A percentile compares a stretch with the other conserved stretches of the same genome.
Conservation (phyloP, 2,888 invertebrate species). For the Harpalus rufipes region DNA sequence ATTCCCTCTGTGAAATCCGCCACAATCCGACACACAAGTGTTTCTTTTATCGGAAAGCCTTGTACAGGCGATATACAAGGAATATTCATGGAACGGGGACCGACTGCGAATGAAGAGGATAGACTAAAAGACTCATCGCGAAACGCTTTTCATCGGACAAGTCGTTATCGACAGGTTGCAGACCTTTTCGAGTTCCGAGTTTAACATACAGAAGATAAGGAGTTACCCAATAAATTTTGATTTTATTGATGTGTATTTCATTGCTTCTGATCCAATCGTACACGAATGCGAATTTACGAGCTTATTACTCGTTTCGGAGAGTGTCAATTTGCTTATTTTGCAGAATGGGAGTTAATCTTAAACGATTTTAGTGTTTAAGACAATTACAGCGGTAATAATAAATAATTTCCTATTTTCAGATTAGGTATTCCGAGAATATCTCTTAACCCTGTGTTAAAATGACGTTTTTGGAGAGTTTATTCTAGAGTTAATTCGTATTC, state of each 20-base stretch:
- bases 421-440: too few species aligned
- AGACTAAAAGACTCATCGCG: background rate
- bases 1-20: conserved; percentile 33
- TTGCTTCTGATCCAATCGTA: background rate
- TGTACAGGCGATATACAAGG: background rate
- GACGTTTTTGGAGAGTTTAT: too few species aligned
- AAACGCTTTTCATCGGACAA: background rate
- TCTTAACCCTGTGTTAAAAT: too few species aligned
- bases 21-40: conserved; percentile 4
- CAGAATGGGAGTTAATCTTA: too few species aligned
- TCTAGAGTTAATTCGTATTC: too few species aligned
- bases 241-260: background rate
- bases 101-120: background rate
- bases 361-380: too few species aligned
- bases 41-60: conserved; percentile 30
- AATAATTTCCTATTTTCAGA: too few species aligned
- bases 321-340: too few species aligned
- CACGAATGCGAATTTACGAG: background rate
- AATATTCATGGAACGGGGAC: background rate
- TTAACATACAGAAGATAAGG: background rate
- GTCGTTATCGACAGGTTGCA: conserved; percentile 5
- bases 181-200: background rate
- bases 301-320: too few species aligned
- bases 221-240: background rate
- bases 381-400: too few species aligned